Conservation (phyloP, 1,140 invertebrate genomes). For the Lordiphosa mommai region DNA sequence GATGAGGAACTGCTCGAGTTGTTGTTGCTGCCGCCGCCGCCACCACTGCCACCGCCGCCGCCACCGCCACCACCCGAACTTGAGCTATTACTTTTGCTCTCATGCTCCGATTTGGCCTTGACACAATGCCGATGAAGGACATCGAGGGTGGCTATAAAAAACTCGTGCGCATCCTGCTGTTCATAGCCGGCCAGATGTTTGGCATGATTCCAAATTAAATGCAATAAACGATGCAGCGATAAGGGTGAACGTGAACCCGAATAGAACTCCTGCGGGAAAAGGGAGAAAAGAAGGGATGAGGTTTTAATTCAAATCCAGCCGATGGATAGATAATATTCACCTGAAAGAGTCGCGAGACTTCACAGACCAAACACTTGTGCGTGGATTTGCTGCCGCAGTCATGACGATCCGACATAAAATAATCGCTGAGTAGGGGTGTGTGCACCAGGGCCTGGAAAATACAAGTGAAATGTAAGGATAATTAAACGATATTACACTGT, state of each 20-base stretch:
- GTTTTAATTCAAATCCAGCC: constrained; percentile 9
- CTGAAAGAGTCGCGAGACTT: constrained; percentile 92
- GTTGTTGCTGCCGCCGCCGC: constrained; percentile 28
- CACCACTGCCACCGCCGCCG: neutral
- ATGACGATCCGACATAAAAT: constrained; percentile 96
- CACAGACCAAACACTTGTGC: constrained; percentile 93
- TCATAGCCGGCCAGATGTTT: constrained; percentile 97
- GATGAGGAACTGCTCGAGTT: constrained; percentile 46
- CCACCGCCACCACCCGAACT: constrained; percentile 22
- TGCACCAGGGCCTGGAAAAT: constrained; percentile 89
- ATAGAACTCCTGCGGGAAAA: constrained; percentile 90
- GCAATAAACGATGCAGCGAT: constrained; percentile 92
- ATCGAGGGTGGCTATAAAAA: constrained; percentile 97
- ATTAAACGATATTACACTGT: too few relatives aligned
- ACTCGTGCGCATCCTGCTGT: constrained; percentile 99
- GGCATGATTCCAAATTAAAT: constrained; percentile 98
- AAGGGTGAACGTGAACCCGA: constrained; percentile 92
- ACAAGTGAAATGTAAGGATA: neutral
- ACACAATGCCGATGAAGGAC: constrained; percentile 87
- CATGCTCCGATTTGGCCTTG: constrained; percentile 73
- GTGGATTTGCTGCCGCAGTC: constrained; percentile 86
- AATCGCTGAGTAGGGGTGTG: constrained; percentile 95
- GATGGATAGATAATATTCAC: too few relatives aligned
- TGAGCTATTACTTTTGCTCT: constrained; percentile 55
- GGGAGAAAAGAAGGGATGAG: constrained; percentile 1